Evolutionary conservation across 1,140 invertebrate species (phyloP), one percentile per base, ranked within the genome.

Genomic region (Sycophaga agraensis): DNA sequence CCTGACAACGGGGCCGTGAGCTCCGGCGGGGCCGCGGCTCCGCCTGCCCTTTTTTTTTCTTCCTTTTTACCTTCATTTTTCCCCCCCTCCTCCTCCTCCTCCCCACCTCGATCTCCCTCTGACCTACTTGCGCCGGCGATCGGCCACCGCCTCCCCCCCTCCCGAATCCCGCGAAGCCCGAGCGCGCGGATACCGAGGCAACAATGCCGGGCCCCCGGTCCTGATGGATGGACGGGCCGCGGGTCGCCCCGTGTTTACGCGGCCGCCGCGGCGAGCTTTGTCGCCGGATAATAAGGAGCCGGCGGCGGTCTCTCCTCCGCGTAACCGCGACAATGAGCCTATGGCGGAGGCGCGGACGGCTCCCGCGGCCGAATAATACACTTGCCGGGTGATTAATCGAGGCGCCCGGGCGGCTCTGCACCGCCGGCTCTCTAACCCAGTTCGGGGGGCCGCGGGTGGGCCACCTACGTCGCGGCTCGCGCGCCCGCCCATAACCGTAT

Each of bases 1-100:
- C 79, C 76, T 80, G 78, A 72, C 78, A 79, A 81, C 78, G 80
- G 79, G 79, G 76, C 76, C 77, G 68, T 74, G 73, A 74, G 65
- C 69, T n/a, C n/a, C n/a, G n/a, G n/a, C n/a, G 64, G 65, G 70
- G 70, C 65, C n/a, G 19, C 35, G 69, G 70, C 68, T 70, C 57
- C 66, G 58, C n/a, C n/a, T n/a, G n/a, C n/a, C n/a, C n/a, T n/a
- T n/a, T n/a, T n/a, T n/a, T n/a, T n/a, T 64, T 51, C 31, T 28
- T 14, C 48, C 7, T 34, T 2, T 6, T 53, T 6, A 8, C 11
- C 12, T 39, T 39, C n/a, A 39, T n/a, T 34, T 34, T 34, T 11
- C 31, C 11, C 5, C 11, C 5, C 31, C 31, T 11, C 5, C 16
- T 42, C 66, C 70, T 31, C 68, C n/a, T n/a, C n/a, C n/a, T n/a